These are phyloP conservation scores for Mobula hypostoma DNA, from an alignment of 2,113 vertebrate species.

Conservation along the genomic window DNA sequence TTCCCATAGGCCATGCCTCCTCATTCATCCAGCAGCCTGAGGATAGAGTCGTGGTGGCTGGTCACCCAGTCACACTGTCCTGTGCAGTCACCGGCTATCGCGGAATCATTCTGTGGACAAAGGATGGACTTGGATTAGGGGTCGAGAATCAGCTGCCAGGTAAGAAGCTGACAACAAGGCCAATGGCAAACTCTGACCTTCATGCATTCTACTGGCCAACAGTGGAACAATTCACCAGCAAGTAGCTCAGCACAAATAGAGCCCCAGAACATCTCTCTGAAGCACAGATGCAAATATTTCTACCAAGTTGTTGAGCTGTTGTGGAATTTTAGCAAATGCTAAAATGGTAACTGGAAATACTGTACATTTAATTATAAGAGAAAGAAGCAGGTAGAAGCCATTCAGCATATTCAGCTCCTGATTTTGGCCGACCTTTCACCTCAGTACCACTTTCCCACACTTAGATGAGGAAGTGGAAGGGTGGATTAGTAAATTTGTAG, in stretches of 20 bases:
- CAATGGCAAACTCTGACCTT: background rate
- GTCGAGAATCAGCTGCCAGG: conserved; percentile 89
- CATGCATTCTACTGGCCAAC: background rate
- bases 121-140: conserved; percentile 85
- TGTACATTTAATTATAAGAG: no score
- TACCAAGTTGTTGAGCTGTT: background rate
- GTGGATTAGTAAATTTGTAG: no score
- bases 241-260: background rate
- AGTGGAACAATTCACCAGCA: background rate
- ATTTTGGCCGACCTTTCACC: no score
- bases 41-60: conserved; percentile 88
- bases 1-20: conserved; percentile 64
- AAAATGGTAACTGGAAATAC: background rate
- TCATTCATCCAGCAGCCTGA: conserved; percentile 92
- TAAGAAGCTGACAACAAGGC: conserved; percentile 51
- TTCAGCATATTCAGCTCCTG: no score
- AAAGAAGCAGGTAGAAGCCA: no score
- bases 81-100: conserved; percentile 88
- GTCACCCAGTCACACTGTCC: conserved; percentile 81
- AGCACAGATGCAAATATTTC: background rate
- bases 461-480: no score
- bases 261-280: no score
- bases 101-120: conserved; percentile 93
- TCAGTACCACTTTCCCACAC: no score
- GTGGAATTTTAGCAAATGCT: background rate